Conservation (phyloP, 2,113 vertebrate genomes). For the Plotosus lineatus region DNA sequence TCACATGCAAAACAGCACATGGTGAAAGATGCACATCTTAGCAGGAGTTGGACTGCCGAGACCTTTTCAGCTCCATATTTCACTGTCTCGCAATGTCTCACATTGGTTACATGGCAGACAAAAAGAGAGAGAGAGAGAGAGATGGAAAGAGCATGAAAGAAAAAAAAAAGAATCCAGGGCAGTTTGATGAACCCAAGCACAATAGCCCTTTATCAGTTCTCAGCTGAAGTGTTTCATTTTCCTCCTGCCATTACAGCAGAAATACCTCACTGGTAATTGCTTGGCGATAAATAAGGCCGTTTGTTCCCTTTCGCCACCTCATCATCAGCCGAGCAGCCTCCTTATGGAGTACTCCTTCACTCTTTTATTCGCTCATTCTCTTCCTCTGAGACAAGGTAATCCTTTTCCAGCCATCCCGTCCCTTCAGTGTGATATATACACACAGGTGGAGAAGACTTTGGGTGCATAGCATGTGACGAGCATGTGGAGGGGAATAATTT, state of each 20-base stretch:
- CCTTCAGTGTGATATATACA: slow-evolving; percentile 12
- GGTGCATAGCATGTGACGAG: neutral
- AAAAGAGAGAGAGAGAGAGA: slow-evolving; percentile 28
- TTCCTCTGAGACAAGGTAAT: slow-evolving; percentile 22
- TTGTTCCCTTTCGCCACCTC: slow-evolving; percentile 40
- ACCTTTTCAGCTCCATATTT: slow-evolving; percentile 23
- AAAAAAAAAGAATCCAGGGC: slow-evolving; percentile 6
- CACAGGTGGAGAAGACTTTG: neutral
- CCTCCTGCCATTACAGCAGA: slow-evolving; percentile 39
- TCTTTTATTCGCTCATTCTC: slow-evolving; percentile 29
- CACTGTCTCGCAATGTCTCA: slow-evolving; percentile 25
- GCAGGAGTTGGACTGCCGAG: slow-evolving; percentile 22
- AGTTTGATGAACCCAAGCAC: slow-evolving; percentile 49
- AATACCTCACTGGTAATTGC: slow-evolving; percentile 58
- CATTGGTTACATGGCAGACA: slow-evolving; percentile 35
- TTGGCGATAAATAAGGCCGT: slow-evolving; percentile 57
- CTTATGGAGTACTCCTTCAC: slow-evolving; percentile 29
- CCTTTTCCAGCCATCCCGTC: slow-evolving; percentile 35
- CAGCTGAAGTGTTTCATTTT: slow-evolving; percentile 55
- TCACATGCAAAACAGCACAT: slow-evolving; percentile 65
- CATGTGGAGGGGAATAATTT: slow-evolving; percentile 32
- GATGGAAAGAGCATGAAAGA: slow-evolving; percentile 23
- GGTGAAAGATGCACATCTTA: slow-evolving; percentile 32
- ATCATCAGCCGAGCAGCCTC: slow-evolving; percentile 10
- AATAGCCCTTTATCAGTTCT: slow-evolving; percentile 58